Evolutionary conservation across 2,888 invertebrate genomes (phyloP).

Genomic region (Polia nebulosa): DNA sequence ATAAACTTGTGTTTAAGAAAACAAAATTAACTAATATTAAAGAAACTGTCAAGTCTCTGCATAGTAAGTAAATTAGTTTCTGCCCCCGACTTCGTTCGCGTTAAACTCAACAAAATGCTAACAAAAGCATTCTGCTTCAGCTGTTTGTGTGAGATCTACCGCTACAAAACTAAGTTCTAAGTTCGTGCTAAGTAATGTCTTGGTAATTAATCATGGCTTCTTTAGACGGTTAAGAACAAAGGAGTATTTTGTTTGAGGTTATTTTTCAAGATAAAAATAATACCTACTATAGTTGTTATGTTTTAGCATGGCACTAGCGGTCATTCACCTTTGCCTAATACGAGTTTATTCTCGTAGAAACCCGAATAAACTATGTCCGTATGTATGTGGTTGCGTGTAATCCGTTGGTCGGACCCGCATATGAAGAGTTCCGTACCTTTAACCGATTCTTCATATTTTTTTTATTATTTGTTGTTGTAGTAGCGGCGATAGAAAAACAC

Average conservation of each 20-base stretch:
- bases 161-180: slow-evolving; percentile 10
- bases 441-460: no score
- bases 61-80: no score
- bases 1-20: neutral
- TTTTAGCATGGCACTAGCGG: neutral
- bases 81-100: no score
- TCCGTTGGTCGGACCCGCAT: no score
- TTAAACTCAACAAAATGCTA: slow-evolving; percentile 21
- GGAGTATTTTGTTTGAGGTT: slow-evolving; percentile 2
- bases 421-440: no score
- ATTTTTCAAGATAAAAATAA: neutral
- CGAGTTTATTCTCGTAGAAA: no score
- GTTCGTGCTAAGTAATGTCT: slow-evolving; percentile 35
- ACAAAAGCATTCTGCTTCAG: slow-evolving; percentile 3
- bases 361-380: no score
- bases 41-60: slow-evolving; percentile 3
- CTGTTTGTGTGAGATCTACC: neutral
- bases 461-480: no score
- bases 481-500: no score
- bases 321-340: no score
- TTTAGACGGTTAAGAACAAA: slow-evolving; percentile 15
- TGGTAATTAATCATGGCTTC: slow-evolving; percentile 44
- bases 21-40: slow-evolving; percentile 12
- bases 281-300: neutral
- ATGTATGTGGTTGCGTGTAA: no score